Evolutionary conservation across 2,888 invertebrate species (phyloP), one percentile per base, ranked within the genome.

Genomic region (Mimas tiliae): DNA sequence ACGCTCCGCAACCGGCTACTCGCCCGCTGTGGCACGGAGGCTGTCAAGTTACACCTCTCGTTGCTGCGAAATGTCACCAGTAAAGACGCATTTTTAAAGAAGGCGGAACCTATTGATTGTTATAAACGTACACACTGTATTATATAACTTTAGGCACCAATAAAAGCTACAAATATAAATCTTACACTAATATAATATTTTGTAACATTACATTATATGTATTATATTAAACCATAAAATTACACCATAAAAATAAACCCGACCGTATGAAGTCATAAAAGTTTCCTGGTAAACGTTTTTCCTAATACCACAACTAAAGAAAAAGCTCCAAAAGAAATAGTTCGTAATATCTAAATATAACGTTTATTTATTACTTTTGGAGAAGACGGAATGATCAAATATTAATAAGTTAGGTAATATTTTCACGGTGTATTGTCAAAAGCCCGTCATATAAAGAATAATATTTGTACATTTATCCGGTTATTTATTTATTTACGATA

Each of bases 281-380:
- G 1, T 45, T 45, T 45, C 45, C 45, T 14, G 11, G 11, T 45
- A 11, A 14, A 45, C 4, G 11, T 45, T 1, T 45, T 45, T 45
- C 0, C 45, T 53, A 27, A 53, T 33, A 53, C 52, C 0, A 12
- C 14, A 21, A 52, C 21, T 50, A 6, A 50, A 27, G 52, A 14
- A 33, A 53, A 14, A 27, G 14, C 12, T 14, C 12, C 21, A 12
- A 48, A 48, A 12, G 12, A 14, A 33, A 33, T 53, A 53, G 52
- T 52, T 27, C 12, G n/a, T n/a, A 53, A 27, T 33, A 53, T 6
- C 27, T 4, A 53, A 53, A 53, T 53, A 53, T 53, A 33, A 53
- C 52, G 14, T 51, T 12, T 33, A 52, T 52, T 52, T 27, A 27
- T 27, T 27, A 53, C 27, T 53, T 33, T 45, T 9, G 4, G 8